These are phyloP conservation scores for Oceanodroma leucorhoa DNA, from an alignment of 2,797 vertebrate genomes.

Conservation along the genomic window DNA sequence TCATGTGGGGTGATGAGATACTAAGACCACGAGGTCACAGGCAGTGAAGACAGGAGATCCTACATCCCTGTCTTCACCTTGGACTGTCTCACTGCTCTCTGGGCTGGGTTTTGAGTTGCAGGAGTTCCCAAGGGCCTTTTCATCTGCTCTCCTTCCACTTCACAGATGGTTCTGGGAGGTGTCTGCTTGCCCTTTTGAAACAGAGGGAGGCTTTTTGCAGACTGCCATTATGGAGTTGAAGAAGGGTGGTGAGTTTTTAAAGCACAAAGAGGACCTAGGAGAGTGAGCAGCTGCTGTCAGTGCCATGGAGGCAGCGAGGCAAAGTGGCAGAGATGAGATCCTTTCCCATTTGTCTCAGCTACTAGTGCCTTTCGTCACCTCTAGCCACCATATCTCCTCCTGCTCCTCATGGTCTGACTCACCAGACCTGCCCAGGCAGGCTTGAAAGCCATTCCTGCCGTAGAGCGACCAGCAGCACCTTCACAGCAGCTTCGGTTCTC, in stretches of 20 bases:
- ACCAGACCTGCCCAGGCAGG: background rate
- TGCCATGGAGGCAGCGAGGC: background rate
- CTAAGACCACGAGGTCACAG: background rate
- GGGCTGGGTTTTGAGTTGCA: background rate
- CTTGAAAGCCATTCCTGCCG: background rate
- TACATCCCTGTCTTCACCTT: background rate
- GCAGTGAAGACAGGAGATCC: background rate
- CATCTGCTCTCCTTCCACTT: background rate
- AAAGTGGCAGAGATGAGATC: background rate
- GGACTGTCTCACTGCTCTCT: background rate
- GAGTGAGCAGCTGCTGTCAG: background rate
- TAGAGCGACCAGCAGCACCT: background rate
- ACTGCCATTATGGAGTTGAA: background rate
- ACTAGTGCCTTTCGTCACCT: background rate
- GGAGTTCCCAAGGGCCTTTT: background rate
- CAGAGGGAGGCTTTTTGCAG: background rate
- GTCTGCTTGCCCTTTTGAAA: background rate
- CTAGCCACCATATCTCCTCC: background rate
- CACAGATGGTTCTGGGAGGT: background rate
- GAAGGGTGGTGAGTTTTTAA: background rate
- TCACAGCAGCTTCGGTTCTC: rapidly evolving
- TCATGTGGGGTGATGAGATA: background rate
- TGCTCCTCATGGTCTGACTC: background rate
- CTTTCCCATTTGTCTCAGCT: background rate
- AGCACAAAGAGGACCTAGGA: background rate